Percentiles rank a stretch among this genome's conserved stretches.
phyloP scores from a whole-genome alignment of 2,797 vertebrate genomes.

The Malacoraja senta region DNA sequence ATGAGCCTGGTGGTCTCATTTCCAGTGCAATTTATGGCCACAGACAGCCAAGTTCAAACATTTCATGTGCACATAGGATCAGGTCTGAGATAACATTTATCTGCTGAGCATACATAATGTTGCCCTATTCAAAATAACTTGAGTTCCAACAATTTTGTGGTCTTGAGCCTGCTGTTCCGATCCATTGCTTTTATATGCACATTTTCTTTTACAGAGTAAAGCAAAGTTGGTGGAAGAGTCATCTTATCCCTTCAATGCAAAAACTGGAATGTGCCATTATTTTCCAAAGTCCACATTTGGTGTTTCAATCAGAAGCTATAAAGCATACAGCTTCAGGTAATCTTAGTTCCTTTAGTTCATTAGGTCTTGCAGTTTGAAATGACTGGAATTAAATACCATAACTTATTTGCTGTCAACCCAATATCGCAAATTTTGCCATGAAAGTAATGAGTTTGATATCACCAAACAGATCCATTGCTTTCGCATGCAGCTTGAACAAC shows the following conservation, averaged over 20 bases:
- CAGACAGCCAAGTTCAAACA: too few species aligned
- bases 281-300: constrained; percentile 62
- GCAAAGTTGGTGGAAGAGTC: constrained; percentile 70
- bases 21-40: too few species aligned
- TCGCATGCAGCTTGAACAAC: too few species aligned
- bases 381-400: neutral
- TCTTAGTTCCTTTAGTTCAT: constrained; percentile 31
- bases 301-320: constrained; percentile 66
- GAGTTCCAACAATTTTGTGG: too few species aligned
- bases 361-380: neutral
- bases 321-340: constrained; percentile 74
- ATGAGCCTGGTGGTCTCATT: too few species aligned
- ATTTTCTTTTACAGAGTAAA: constrained; percentile 58
- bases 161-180: neutral
- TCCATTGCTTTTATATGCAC: neutral
- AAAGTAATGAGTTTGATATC: neutral
- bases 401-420: neutral
- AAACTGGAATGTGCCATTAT: constrained; percentile 69
- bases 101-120: too few species aligned
- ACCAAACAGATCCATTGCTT: too few species aligned
- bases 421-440: neutral
- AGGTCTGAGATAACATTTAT: too few species aligned
- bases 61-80: too few species aligned
- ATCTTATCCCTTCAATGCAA: constrained; percentile 74
- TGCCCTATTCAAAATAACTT: too few species aligned